phyloP scores from a whole-genome alignment of 2,113 vertebrate species.

The Forbesichthys papilliferus region DNA sequence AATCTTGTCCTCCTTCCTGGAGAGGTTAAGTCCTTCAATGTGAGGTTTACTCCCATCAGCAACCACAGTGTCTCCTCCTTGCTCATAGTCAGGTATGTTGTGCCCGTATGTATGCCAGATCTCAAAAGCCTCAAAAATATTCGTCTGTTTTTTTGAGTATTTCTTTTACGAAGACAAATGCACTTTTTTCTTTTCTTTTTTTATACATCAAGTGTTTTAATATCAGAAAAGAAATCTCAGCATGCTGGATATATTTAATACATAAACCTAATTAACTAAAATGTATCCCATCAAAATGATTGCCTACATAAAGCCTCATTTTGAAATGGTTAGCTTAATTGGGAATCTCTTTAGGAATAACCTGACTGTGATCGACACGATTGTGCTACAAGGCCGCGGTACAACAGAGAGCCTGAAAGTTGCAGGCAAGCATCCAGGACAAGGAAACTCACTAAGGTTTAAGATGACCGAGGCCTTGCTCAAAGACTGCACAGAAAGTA shows the following conservation, averaged over 20 bases:
- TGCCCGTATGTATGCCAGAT: not conserved
- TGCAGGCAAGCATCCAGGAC: constrained; percentile 88
- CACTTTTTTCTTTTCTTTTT: too few relatives aligned
- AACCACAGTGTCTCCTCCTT: constrained; percentile 92
- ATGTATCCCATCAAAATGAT: not conserved
- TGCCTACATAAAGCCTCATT: too few relatives aligned
- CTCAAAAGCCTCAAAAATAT: not conserved
- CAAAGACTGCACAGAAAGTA: constrained; percentile 96
- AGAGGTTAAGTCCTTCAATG: constrained; percentile 85
- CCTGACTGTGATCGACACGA: constrained; percentile 90
- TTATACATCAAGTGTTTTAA: too few relatives aligned
- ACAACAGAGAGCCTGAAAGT: constrained; percentile 89
- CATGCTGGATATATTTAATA: too few relatives aligned
- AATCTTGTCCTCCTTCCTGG: constrained; percentile 90
- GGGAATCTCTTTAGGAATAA: constrained; percentile 86
- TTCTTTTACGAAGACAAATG: not conserved
- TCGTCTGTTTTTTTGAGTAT: not conserved
- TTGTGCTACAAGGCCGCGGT: constrained; percentile 90
- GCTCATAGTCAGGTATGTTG: constrained; percentile 87
- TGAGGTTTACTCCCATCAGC: constrained; percentile 88
- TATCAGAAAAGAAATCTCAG: too few relatives aligned
- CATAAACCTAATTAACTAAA: not conserved
- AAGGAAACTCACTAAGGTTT: constrained; percentile 90
- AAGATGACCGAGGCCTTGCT: constrained; percentile 95
- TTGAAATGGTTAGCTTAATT: not conserved